These are phyloP conservation scores for Pongo abelii DNA, from an alignment of 2,113 vertebrate species.

Conservation along the genomic window DNA sequence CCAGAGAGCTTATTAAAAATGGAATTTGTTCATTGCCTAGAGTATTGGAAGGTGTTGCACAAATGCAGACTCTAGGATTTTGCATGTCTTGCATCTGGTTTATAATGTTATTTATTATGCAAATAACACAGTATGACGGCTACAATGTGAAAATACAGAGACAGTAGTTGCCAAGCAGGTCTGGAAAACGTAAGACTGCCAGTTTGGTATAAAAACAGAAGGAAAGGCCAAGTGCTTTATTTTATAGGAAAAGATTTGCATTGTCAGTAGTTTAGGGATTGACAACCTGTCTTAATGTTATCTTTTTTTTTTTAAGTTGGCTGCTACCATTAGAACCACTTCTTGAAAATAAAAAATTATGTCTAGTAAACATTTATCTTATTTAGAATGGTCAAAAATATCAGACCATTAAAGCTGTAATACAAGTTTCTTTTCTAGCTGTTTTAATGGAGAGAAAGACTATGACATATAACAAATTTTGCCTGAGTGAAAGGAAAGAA, in stretches of 20 bases:
- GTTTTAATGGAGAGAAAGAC: background rate
- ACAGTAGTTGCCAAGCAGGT: background rate
- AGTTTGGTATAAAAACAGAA: background rate
- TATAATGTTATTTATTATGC: conserved; percentile 29
- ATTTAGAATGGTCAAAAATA: conserved; percentile 7
- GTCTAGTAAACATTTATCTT: conserved; percentile 17
- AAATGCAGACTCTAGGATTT: conserved; percentile 21
- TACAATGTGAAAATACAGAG: background rate
- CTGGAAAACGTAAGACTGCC: background rate
- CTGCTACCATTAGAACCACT: background rate
- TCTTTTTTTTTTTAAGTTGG: background rate
- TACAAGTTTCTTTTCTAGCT: background rate
- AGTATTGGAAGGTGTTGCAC: background rate
- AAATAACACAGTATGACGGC: background rate
- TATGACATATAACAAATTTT: background rate
- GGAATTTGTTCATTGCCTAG: background rate
- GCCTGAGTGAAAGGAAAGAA: background rate
- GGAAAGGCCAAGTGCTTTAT: background rate
- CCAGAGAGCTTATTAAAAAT: conserved; percentile 13
- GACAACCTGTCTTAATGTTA: background rate
- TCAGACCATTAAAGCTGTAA: background rate
- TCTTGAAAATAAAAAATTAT: background rate
- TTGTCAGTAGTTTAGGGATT: background rate
- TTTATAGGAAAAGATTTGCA: background rate
- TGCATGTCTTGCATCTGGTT: background rate